phyloP scores from a whole-genome alignment of 2,797 vertebrate genomes.

The Cichlasoma orientale region DNA sequence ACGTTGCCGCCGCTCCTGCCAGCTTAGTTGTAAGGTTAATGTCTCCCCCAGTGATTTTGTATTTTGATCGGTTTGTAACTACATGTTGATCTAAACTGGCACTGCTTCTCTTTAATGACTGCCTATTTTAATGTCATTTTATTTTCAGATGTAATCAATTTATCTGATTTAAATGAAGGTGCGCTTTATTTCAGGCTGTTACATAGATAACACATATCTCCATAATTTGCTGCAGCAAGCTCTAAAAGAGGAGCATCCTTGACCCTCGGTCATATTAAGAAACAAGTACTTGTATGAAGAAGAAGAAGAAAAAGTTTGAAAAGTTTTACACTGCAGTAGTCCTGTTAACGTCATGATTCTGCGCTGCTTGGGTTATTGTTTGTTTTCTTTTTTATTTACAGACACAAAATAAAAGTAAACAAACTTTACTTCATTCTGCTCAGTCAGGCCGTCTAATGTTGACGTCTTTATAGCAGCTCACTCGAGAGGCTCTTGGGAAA shows the following conservation, averaged over 20 bases:
- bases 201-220: too few species aligned
- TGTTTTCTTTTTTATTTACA: not conserved
- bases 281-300: too few species aligned
- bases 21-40: not conserved
- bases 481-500: not conserved
- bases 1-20: too few species aligned
- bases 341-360: not conserved
- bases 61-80: not conserved
- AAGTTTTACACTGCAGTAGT: too few species aligned
- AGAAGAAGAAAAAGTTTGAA: too few species aligned
- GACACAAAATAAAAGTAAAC: not conserved
- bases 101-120: not conserved
- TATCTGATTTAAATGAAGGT: not conserved
- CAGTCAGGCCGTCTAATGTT: not conserved
- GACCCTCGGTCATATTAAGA: too few species aligned
- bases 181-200: not conserved
- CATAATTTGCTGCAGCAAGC: not conserved
- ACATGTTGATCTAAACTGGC: not conserved
- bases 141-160: not conserved
- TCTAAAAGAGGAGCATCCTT: not conserved
- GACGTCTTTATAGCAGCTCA: not conserved
- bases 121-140: not conserved
- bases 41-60: too few species aligned
- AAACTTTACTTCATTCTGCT: not conserved
- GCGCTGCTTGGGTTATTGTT: not conserved